A percentile compares a stretch with the other conserved stretches of the same genome.
Conservation (phyloP, 37 sponge, comb jelly and placozoan species). For the Oscarella lobularis region DNA sequence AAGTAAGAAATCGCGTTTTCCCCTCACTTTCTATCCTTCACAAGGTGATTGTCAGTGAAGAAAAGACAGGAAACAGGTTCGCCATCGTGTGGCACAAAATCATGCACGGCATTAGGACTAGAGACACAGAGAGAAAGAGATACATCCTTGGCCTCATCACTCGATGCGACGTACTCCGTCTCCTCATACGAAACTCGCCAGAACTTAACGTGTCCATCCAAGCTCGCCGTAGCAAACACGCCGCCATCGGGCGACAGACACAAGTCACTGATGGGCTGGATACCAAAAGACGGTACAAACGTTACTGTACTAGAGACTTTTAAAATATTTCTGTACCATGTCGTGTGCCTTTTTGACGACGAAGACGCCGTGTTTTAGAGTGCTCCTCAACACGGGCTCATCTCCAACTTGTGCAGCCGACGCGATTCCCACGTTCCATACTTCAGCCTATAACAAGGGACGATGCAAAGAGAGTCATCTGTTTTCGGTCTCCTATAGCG, state of each 20-base stretch:
- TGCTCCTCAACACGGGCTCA: not conserved
- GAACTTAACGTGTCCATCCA: constrained; percentile 78
- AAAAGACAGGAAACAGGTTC: constrained; percentile 49
- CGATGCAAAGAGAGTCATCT: no score
- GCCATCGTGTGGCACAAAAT: constrained; percentile 60
- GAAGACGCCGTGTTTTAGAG: constrained; percentile 11
- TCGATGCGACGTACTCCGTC: no score
- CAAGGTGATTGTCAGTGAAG: constrained; percentile 67
- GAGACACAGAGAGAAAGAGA: no score
- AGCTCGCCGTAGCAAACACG: constrained; percentile 64
- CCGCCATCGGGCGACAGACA: constrained; percentile 72
- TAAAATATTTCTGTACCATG: constrained; percentile 2
- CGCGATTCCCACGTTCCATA: constrained; percentile 23
- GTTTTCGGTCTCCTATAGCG: no score
- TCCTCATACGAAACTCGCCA: constrained; percentile 54
- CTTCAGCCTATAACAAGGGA: constrained; percentile 33
- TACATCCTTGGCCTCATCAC: no score
- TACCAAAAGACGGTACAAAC: not conserved
- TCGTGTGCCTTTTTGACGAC: constrained; percentile 25
- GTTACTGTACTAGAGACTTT: not conserved
- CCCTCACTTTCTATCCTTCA: constrained; percentile 34
- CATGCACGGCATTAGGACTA: constrained; percentile 73
- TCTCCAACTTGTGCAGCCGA: constrained; percentile 2
- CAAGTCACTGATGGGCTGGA: constrained; percentile 43
- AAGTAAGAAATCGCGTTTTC: not conserved